Base-by-base conservation (phyloP, 1,140 invertebrate species). In the Eriosoma lanigerum region DNA sequence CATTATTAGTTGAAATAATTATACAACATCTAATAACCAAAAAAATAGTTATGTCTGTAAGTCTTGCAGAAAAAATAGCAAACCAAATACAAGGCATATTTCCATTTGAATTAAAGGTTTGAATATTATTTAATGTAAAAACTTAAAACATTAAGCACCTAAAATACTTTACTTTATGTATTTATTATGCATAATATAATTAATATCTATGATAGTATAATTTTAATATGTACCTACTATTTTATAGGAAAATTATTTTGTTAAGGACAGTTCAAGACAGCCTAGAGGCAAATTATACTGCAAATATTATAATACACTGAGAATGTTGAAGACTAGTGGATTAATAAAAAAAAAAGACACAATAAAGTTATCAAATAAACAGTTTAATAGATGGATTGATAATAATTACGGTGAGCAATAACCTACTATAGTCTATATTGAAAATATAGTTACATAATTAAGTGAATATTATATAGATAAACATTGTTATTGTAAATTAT, bases 211-310 rank as follows among this genome's bases (percentile, higher is more conserved):
- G 19, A 6, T n/a, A 6, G n/a, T n/a, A n/a, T n/a, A 54, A n/a
- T 54, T 54, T 8, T n/a, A n/a, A 21, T 21, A 54, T n/a, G n/a
- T 54, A n/a, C 19, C n/a, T 21, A 21, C 52, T 19, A n/a, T 54
- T 54, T 54, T 54, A 54, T n/a, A 54, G 19, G 52, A 54, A 21
- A 54, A 54, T 54, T 21, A 54, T 54, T 54, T 54, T n/a, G n/a
- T 54, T 9, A 54, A 54, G n/a, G 52, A 54, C 6, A 19, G n/a
- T n/a, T 8, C 5, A 5, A 54, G 6, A 21, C 52, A 54, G n/a
- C 19, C 52, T 9, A 54, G 21, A 54, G 32, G 32, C 3, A 38
- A 38, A 38, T 4, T 38, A 38, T 38, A 38, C 8, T 4, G 32
- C 32, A 38, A 38, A 4, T 8, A 38, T 38, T 38, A 8, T 3